Base-by-base conservation (phyloP, 2,888 invertebrate species). In the Dolichopus griseipennis region DNA sequence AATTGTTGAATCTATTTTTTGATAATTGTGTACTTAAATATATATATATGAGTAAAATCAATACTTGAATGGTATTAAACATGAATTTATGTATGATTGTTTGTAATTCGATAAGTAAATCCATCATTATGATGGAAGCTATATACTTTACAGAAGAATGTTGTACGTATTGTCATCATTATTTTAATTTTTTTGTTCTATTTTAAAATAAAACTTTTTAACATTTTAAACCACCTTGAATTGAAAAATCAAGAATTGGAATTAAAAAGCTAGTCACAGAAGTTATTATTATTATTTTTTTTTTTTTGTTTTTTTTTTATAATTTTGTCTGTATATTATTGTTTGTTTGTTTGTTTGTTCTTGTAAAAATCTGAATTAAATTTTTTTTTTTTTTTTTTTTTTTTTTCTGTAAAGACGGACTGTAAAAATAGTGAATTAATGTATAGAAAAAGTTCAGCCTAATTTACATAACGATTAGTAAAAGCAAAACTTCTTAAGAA, bases 381-480 rank as follows among this genome's bases (percentile, higher is more conserved):
- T 12, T 52, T 52, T 18, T n/a, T n/a, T n/a, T n/a, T n/a, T n/a
- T n/a, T n/a, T n/a, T n/a, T n/a, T n/a, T n/a, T n/a, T n/a, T n/a
- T n/a, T n/a, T n/a, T 27, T 27, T 27, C 3, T 27, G 5, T 18
- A 52, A 52, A 52, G 52, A n/a, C 3, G 52, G 52, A 52, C 52
- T 18, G 12, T 1, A 37, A 27, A 27, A 27, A 41, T 15, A 41
- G 41, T 2, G 15, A 41, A 41, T 41, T 6, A 5, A 41, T 41
- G 41, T 41, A 41, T 41, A 52, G 52, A 52, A 52, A 52, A 52
- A 52, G 2, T 27, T 52, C 52, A 12, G n/a, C n/a, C 21, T 27
- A 63, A 63, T 63, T 63, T 63, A 63, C 63, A 63, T 63, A 63
- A 63, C 63, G 63, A 63, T 63, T 63, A 63, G 63, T 63, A 27